These are phyloP conservation scores for Elysia chlorotica DNA, from an alignment of 1,140 invertebrate genomes.

Conservation along the genomic window DNA sequence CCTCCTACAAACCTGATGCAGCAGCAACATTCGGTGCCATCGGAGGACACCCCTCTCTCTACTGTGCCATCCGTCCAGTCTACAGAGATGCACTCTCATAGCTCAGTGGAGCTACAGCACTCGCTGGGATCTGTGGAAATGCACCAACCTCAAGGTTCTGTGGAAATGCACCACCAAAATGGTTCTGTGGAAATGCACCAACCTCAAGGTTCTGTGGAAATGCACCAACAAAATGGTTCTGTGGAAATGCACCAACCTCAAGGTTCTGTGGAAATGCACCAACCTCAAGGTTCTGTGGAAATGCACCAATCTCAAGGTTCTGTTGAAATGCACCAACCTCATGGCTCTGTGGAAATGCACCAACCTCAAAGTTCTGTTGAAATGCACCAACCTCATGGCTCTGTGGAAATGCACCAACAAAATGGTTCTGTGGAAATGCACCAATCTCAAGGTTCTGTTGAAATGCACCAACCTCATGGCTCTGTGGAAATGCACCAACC, in stretches of 20 bases:
- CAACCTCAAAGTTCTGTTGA: background rate
- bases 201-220: slow-evolving; percentile 15
- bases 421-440: slow-evolving; percentile 19
- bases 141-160: slow-evolving; percentile 1
- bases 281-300: background rate
- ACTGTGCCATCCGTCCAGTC: slow-evolving; percentile 21
- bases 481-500: slow-evolving; percentile 15
- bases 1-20: slow-evolving; percentile 22
- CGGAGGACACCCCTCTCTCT: slow-evolving; percentile 26
- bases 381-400: background rate
- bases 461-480: slow-evolving; percentile 24
- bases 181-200: slow-evolving; percentile 18
- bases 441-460: slow-evolving; percentile 18
- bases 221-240: slow-evolving; percentile 20
- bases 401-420: background rate
- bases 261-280: slow-evolving; percentile 12
- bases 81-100: slow-evolving; percentile 13
- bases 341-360: background rate
- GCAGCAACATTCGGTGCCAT: slow-evolving; percentile 22
- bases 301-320: no score
- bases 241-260: slow-evolving; percentile 22
- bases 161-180: slow-evolving; percentile 11
- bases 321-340: no score
- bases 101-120: slow-evolving; percentile 27
- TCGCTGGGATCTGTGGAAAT: slow-evolving; percentile 22